Evolutionary conservation across 2,888 invertebrate species (phyloP), one percentile per base, ranked within the genome.

Genomic region (Esperia sulphurella): DNA sequence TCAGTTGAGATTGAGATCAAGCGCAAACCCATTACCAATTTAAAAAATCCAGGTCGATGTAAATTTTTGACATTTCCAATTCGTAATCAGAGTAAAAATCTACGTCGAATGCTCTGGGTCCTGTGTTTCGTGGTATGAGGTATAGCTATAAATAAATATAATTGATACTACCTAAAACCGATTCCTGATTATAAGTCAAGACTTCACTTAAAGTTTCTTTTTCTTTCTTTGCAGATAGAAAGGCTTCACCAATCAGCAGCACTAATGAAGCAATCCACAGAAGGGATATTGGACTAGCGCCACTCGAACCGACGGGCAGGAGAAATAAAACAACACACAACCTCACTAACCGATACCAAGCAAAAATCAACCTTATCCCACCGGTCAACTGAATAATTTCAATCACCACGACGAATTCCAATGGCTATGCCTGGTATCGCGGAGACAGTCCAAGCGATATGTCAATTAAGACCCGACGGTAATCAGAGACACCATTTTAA

Each of bases 201-300:
- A 7, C 39, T 39, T 49, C 14, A 49, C 41, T 35, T 28, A 28
- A 21, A 30, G 39, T 79, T 79, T 83, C 63, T 73, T 75, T 84
- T 79, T 83, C 63, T 73, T 75, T 84, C 71, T 79, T 83, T 83
- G 52, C 83, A 83, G 83, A 71, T 79, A 68, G 77, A 71, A 78
- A 75, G 71, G 65, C 75, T 75, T 62, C 78, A 75, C 69, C 75
- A 83, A 80, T 83, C 81, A 75, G 69, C 72, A 75, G 61, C 70
- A 68, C 80, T 89, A 86, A 87, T 88, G 86, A 87, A 85, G 83
- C 86, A 86, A 86, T 88, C 85, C 83, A 66, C 78, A 74, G 71
- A 64, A 80, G 79, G 87, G 83, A 87, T 86, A 88, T 87, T 87
- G 81, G 65, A 83, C 75, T 81, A 82, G 83, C 75, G 71, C 74